phyloP scores from a whole-genome alignment of 1,140 invertebrate species.

The Leucophenga varia region DNA sequence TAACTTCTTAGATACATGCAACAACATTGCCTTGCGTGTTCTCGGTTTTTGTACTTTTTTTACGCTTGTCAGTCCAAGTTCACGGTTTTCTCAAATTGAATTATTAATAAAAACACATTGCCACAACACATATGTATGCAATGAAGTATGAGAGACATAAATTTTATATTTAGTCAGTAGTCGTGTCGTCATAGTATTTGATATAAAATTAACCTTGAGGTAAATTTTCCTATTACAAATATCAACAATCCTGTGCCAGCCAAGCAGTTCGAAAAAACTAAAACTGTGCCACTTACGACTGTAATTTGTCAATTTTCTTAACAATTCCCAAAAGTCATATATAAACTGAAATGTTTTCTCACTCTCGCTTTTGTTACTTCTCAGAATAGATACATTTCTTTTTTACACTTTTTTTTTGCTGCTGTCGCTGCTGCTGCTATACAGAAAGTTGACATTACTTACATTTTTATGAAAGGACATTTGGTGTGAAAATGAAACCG shows the following conservation, averaged over 20 bases:
- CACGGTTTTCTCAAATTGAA: conserved; percentile 35
- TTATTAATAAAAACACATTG: conserved; percentile 47
- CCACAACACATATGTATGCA: conserved; percentile 19
- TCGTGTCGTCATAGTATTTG: conserved; percentile 5
- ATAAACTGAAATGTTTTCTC: too few species aligned
- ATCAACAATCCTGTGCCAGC: not conserved
- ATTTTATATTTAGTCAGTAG: conserved; percentile 13
- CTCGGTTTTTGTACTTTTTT: too few species aligned
- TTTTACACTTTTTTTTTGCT: too few species aligned
- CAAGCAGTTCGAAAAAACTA: conserved; percentile 21
- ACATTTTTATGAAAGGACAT: too few species aligned
- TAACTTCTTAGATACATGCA: too few species aligned
- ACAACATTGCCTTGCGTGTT: too few species aligned
- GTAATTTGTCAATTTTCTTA: conserved; percentile 53
- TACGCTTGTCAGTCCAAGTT: too few species aligned
- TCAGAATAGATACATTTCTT: too few species aligned
- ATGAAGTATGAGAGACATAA: not conserved
- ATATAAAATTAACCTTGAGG: conserved; percentile 28
- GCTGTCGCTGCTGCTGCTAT: too few species aligned
- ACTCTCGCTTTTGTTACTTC: too few species aligned
- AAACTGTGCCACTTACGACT: conserved; percentile 46
- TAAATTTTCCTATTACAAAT: not conserved
- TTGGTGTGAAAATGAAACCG: too few species aligned
- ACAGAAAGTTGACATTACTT: too few species aligned
- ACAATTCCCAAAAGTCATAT: conserved; percentile 29